Evolutionary conservation across 2,113 vertebrate species (phyloP), one percentile per base, ranked within the genome.

Genomic region (Sylvia atricapilla): DNA sequence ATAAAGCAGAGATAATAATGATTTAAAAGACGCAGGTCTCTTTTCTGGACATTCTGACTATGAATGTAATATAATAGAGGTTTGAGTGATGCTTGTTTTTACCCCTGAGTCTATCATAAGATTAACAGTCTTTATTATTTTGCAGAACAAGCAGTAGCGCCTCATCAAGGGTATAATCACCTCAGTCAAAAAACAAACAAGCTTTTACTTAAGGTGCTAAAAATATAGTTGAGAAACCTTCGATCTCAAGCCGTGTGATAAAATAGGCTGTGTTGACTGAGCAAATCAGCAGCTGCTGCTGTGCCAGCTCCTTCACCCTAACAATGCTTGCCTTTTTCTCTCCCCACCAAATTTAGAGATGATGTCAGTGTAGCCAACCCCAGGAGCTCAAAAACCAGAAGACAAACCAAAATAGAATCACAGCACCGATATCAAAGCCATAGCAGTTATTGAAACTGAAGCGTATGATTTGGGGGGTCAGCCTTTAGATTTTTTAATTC

Each of bases 91-190:
- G 19, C 52, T 90, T 46, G 67, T 73, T 89, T 94, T 87, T 70
- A 96, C 93, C 53, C 91, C 77, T 72, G 86, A 91, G 55, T 96
- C 96, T 94, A 91, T 93, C 92, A 84, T 76, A 95, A 94, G 89
- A 97, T 95, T 94, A 97, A 95, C 93, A 87, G 77, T 91, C 88
- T 90, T 91, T 85, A 84, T 88, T 92, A 89, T 97, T 97, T 89
- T 97, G 82, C 94, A 96, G 85, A 97, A 96, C 76, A 94, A 96
- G 81, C 64, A 67, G 75, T 94, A 91, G 55, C 15, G 24, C 76
- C 49, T 73, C 72, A 83, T 87, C 80, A 55, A 89, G 88, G 75
- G 94, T 84, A 79, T 92, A 96, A 92, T 96, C 68, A 68, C 74
- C 84, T 95, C 82, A 88, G 67, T 84, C 75, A 87, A 90, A 80